Conservation (phyloP, 1,140 invertebrate genomes). For the Wasmannia auropunctata region DNA sequence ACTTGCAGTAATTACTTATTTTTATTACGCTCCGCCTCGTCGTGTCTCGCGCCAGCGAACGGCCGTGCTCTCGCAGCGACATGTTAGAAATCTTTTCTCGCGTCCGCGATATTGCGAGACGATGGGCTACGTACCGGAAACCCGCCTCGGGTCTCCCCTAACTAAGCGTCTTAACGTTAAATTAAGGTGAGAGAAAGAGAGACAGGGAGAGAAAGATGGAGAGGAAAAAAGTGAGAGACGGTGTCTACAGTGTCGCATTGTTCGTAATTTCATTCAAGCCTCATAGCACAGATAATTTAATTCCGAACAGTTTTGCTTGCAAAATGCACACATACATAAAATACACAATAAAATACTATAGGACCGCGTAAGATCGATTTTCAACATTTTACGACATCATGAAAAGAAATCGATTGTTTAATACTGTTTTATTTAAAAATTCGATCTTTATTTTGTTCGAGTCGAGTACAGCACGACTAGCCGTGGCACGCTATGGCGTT, state of each 20-base stretch:
- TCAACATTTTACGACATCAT: not conserved
- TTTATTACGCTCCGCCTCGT: constrained; percentile 83
- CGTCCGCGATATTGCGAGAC: constrained; percentile 40
- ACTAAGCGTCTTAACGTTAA: constrained; percentile 47
- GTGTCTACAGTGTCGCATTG: not conserved
- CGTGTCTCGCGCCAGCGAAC: constrained; percentile 60
- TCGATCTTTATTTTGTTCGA: not conserved
- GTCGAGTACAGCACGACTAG: not conserved
- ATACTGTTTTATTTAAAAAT: not conserved
- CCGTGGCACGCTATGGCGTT: constrained; percentile 14
- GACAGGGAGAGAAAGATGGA: not conserved
- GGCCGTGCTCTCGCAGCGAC: constrained; percentile 32
- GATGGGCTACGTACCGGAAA: constrained; percentile 48
- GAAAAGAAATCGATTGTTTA: not conserved
- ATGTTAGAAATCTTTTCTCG: constrained; percentile 57
- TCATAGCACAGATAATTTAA: not conserved
- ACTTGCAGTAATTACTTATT: constrained; percentile 85
- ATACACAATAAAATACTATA: not conserved
- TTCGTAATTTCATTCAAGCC: constrained; percentile 4
- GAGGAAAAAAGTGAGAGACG: not conserved
- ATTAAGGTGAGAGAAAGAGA: constrained; percentile 26
- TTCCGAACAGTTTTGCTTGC: not conserved
- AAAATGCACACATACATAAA: not conserved
- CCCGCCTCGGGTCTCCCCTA: constrained; percentile 1
- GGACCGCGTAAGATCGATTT: not conserved